Base-by-base conservation (phyloP, 2,797 vertebrate genomes). In the Tauraco hartlaubi region DNA sequence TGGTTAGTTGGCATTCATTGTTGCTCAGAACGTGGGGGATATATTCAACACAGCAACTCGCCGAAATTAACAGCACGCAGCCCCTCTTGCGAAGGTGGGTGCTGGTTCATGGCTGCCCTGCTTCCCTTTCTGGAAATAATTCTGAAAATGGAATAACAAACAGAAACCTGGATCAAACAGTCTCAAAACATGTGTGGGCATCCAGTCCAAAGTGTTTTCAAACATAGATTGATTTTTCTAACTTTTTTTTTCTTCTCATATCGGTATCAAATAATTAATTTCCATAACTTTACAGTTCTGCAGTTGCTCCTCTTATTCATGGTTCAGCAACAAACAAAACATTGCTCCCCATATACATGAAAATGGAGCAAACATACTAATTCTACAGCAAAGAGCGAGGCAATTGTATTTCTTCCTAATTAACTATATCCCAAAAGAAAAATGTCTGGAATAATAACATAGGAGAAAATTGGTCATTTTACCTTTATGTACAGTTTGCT, bases 241-340 rank as follows among this genome's bases (percentile, higher is more conserved):
- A 7, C 21, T 77, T n/a, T 51, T n/a, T 80, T 82, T 88, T 46
- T 55, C 21, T 29, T 76, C 23, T 83, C 69, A 16, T 21, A 21
- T 15, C 64, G 41, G 29, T 73, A n/a, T 89, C 49, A 54, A 67
- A 82, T 92, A 89, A 62, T 83, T 79, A 3, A 61, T 93, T 93
- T 93, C 72, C 41, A 4, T 80, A 87, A 61, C 71, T 74, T 59
- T 26, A 29, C 52, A 58, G 77, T 87, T 95, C 49, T 64, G 44
- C 48, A 6, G 33, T 93, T 78, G 46, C 31, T 94, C 11, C 54
- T 93, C 6, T 88, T 90, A 49, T 73, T 85, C 63, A 18, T 77
- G 80, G 77, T 54, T 92, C 88, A 93, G 77, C 77, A 92, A 29
- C 90, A 92, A 93, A 67, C 56, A 88, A 94, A 94, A 64, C 35